These are phyloP conservation scores for Ophion ventricosus DNA, from an alignment of 2,888 invertebrate genomes.

Conservation along the genomic window DNA sequence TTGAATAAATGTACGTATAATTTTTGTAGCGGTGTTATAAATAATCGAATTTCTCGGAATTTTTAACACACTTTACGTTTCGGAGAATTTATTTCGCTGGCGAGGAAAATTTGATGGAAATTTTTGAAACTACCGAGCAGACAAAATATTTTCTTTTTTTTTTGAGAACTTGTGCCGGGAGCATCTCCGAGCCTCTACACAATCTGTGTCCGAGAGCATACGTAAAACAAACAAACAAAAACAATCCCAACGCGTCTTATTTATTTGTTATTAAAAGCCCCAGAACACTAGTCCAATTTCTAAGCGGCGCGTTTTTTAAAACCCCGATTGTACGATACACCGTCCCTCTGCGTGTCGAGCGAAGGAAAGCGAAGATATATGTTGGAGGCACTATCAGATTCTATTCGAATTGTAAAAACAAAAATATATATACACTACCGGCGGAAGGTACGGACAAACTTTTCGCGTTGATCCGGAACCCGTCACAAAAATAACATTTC, in stretches of 20 bases:
- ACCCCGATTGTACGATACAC: conserved; percentile 67
- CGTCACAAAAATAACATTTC: background rate
- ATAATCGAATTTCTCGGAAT: background rate
- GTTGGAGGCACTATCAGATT: conserved; percentile 78
- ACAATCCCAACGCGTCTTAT: conserved; percentile 52
- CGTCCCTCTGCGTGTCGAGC: conserved; percentile 63
- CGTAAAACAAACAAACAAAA: conserved; percentile 32
- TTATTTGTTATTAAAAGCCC: conserved; percentile 74
- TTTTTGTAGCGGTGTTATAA: background rate
- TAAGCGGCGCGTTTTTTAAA: conserved; percentile 68
- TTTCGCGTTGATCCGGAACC: background rate
- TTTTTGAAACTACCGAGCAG: background rate
- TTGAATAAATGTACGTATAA: background rate
- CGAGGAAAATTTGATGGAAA: background rate
- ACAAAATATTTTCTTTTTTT: background rate
- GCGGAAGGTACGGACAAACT: background rate
- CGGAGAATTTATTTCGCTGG: background rate
- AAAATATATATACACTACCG: conserved; percentile 5
- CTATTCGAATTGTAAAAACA: conserved; percentile 76
- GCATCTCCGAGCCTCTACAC: background rate
- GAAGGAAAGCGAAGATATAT: conserved; percentile 59
- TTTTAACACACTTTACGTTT: background rate
- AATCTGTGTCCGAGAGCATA: conserved; percentile 14
- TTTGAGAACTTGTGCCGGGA: background rate
- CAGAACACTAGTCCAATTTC: conserved; percentile 77